Evolutionary conservation across 1,140 invertebrate species (phyloP).

Genomic region (Papilio polytes): DNA sequence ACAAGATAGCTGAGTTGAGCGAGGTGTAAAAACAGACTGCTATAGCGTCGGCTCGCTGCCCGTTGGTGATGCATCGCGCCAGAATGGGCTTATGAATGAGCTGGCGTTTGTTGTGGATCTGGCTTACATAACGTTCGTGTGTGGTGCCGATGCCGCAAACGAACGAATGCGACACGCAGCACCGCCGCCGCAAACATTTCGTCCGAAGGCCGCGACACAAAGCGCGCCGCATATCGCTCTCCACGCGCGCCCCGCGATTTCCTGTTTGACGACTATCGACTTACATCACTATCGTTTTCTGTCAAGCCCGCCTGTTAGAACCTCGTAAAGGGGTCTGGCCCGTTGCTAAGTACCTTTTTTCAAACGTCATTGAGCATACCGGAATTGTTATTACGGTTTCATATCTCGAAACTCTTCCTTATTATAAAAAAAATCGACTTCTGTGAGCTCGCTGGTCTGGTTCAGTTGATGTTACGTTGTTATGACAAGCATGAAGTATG

Average conservation of each 20-base stretch:
- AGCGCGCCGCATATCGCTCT: slow-evolving; percentile 74
- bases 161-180: slow-evolving; percentile 48
- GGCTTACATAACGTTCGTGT: slow-evolving; percentile 75
- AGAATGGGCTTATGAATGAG: slow-evolving; percentile 77
- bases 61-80: slow-evolving; percentile 54
- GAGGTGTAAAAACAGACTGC: slow-evolving; percentile 49
- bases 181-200: slow-evolving; percentile 70
- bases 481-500: slow-evolving; percentile 52
- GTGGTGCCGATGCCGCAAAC: slow-evolving; percentile 47
- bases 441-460: slow-evolving; percentile 40
- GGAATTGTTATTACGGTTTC: slow-evolving; percentile 70
- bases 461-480: slow-evolving; percentile 51
- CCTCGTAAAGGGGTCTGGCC: slow-evolving; percentile 75
- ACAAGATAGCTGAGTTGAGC: slow-evolving; percentile 45
- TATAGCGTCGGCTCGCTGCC: slow-evolving; percentile 49
- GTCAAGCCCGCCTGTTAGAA: slow-evolving; percentile 78
- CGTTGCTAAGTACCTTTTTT: slow-evolving; percentile 74
- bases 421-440: slow-evolving; percentile 65
- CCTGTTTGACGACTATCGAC: slow-evolving; percentile 83
- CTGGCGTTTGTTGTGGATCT: slow-evolving; percentile 71
- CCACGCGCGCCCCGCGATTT: slow-evolving; percentile 79
- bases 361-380: slow-evolving; percentile 72
- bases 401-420: slow-evolving; percentile 65
- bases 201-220: slow-evolving; percentile 77
- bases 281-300: slow-evolving; percentile 83